Evolutionary conservation across 2,113 vertebrate genomes (phyloP), one percentile per base, ranked within the genome.

Genomic region (Lipotes vexillifer): DNA sequence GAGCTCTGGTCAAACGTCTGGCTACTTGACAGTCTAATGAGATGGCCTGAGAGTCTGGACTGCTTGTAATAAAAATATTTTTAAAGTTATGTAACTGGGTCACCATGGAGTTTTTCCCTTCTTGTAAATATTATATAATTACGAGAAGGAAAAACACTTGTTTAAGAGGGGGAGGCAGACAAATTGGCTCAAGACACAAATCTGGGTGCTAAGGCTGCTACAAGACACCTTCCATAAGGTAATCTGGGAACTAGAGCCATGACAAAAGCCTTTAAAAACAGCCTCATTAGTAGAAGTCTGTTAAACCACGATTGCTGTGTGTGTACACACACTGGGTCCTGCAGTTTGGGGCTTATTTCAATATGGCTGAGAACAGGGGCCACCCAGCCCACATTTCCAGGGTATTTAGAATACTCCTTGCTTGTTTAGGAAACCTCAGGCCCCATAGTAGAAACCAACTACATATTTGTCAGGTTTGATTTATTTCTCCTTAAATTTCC

Each of bases 61-160:
- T 72, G 96, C 92, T 88, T 81, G 89, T 90, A 98, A 97, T 96
- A 96, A 97, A 98, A 98, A 98, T 97, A 97, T 96, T 98, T 97
- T 83, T 81, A 61, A 94, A 96, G 96, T 98, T 98, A 98, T 96
- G 92, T 97, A 98, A 97, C 96, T 93, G 61, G 83, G 96, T 98
- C 93, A 36, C 97, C 97, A 98, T 98, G 97, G 98, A 98, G 97
- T 93, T 98, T 98, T 98, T 97, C 97, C 96, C 63, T 97, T 97
- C 92, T 97, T 96, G 95, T 98, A 98, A 97, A 98, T 97, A 97
- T 93, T 97, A 97, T 91, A 82, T 94, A 97, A 95, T 96, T 95
- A 92, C 2, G 21, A 91, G 65, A 97, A 96, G 90, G 93, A 95
- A 95, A 65, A 93, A 95, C 78, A 83, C 92, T 96, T 94, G 91